Evolutionary conservation across 2,797 vertebrate genomes (phyloP), one percentile per base, ranked within the genome.

Genomic region (Intellagama lesueurii): DNA sequence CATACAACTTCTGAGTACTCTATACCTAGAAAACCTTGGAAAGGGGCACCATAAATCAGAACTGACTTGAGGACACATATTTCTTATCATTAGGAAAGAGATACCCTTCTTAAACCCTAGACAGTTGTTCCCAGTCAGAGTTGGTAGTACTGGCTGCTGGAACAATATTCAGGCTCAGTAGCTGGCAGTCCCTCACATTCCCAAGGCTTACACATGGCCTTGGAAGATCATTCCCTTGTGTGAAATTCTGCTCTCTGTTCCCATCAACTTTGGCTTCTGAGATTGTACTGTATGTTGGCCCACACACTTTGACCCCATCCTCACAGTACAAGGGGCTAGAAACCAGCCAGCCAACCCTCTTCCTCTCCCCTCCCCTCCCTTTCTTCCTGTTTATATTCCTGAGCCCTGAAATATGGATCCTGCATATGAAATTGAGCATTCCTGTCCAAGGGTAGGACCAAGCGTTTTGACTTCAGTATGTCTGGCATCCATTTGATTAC

Each of bases 401-500:
- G 60, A 4, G 19, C 19, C 26, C n/a, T 81, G 24, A 14, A 17
- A 66, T 32, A 16, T 75, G 5, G 28, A 52, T 44, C 44, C 14
- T 52, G 47, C 28, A 49, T 73, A 66, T 68, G 73, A 30, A 69
- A 40, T 77, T 77, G 40, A 30, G 30, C n/a, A 32, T 9, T 17
- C 17, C 6, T 56, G 44, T 40, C 66, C 6, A 47, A 17, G 28
- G 22, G 47, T 84, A 9, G 35, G 22, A 11, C 2, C 35, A 70
- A 82, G 56, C 24, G 14, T 24, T 24, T 82, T 82, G 60, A 52
- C 76, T 90, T 56, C 9, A 40, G 44, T 86, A 11, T 12, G 1
- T 77, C 66, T 81, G 47, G 26, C 44, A 68, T 79, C 76, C 75
- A 84, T 72, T 79, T 89, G 68, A 19, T 64, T 72, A 81, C 44